phyloP scores from a whole-genome alignment of 2,113 vertebrate species.

The Jaculus jaculus region DNA sequence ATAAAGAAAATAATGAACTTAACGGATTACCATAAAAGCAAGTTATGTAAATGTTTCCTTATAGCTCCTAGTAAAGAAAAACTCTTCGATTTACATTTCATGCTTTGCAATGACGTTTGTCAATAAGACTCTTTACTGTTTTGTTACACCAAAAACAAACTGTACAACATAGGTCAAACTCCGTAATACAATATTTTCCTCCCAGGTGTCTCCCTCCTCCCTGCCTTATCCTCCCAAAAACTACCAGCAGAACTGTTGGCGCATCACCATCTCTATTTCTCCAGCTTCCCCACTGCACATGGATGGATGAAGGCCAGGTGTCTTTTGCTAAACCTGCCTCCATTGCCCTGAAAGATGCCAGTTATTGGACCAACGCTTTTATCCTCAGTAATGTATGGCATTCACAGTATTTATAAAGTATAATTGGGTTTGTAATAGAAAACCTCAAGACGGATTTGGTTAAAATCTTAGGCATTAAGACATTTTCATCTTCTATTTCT shows the following conservation, averaged over 20 bases:
- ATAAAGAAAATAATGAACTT: constrained; percentile 74
- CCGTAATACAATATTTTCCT: background rate
- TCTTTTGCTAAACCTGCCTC: background rate
- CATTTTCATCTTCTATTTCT: constrained; percentile 7
- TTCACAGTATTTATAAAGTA: background rate
- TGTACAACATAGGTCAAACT: background rate
- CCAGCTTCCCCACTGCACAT: background rate
- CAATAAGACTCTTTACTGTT: constrained; percentile 28
- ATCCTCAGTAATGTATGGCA: background rate
- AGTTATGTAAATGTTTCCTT: constrained; percentile 62
- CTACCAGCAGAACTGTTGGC: background rate
- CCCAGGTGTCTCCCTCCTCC: background rate
- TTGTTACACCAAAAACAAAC: constrained; percentile 33
- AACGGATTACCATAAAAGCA: constrained; percentile 74
- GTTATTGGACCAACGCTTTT: constrained; percentile 10
- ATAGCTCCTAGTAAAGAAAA: constrained; percentile 53
- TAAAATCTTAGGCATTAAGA: background rate
- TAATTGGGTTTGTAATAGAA: constrained; percentile 25
- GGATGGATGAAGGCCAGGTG: background rate
- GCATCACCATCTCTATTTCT: background rate
- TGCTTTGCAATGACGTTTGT: constrained; percentile 57
- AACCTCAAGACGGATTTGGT: background rate
- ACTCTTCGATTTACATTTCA: constrained; percentile 61
- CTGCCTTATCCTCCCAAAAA: background rate
- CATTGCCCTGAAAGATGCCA: background rate